Conservation (phyloP, 1,140 invertebrate species). For the Pissodes strobi region DNA sequence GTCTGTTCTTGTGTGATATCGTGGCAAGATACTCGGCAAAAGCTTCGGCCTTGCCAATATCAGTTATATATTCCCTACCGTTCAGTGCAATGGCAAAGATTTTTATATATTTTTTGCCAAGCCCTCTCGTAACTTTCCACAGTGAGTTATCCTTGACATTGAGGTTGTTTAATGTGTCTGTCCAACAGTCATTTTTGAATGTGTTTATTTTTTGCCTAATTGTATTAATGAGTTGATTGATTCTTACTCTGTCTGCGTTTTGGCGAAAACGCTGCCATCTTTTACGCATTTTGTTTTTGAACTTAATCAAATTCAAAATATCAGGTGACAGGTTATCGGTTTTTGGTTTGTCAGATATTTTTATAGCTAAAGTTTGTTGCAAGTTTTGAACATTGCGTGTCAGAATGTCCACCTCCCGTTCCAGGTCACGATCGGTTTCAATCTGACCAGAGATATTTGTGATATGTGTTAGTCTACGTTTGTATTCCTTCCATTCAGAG, state of each 20-base stretch:
- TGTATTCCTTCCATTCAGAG: not conserved
- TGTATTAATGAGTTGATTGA: not conserved
- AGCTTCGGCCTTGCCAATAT: not conserved
- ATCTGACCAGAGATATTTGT: not conserved
- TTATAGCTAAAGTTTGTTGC: not conserved
- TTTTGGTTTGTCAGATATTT: no score
- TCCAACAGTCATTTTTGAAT: not conserved
- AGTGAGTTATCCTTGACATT: not conserved
- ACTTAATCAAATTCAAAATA: not conserved
- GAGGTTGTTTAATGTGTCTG: not conserved
- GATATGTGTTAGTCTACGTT: not conserved
- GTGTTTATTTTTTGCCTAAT: not conserved
- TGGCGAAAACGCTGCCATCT: not conserved
- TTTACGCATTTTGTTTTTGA: not conserved
- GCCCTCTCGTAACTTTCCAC: no score
- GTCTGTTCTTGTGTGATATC: no score
- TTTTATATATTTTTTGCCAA: not conserved
- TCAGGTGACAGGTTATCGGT: no score
- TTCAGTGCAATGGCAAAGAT: not conserved
- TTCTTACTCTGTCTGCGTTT: not conserved
- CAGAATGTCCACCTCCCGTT: not conserved
- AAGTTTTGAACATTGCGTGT: not conserved
- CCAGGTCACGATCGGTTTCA: not conserved
- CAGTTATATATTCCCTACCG: no score
- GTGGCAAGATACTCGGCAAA: not conserved